Base-by-base conservation (phyloP, 2,888 invertebrate species). In the Drosophila affinis region DNA sequence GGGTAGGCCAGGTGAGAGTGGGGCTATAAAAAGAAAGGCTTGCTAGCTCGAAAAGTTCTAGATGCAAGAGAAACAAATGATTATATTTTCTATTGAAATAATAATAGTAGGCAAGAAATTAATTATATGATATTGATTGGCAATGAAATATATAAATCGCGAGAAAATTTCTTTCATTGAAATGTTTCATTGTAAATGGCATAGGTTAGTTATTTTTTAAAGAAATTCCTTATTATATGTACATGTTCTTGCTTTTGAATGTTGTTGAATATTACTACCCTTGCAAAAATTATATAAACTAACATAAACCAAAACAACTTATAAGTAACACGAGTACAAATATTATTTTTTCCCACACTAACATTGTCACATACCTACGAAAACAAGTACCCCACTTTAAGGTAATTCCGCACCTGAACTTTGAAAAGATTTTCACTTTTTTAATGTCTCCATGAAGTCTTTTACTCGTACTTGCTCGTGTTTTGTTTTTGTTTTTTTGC, bases 341-440 rank as follows among this genome's bases (percentile, higher is more conserved):
- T 39, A 39, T 7, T 39, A 14, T 39, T 39, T n/a, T n/a, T 39
- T 39, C n/a, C n/a, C 39, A 17, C 18, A 3, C 44, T 14, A 4
- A 14, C 17, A 17, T 10, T 32, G 32, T n/a, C 39, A 39, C 34
- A 29, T 9, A 29, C 9, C 9, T 29, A 29, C 14, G 7, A n/a
- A 39, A 39, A 39, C 39, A n/a, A 39, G 39, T n/a, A 7, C 14
- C 2, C 39, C 2, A n/a, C 46, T 32, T 7, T 17, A 12, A 9
- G n/a, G 34, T 3, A 6, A 72, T 12, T 55, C 54, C 65, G 64
- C 18, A n/a, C 54, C 74, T 73, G 65, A 44, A 27, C n/a, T 24
- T 47, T 24, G 48, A 54, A 53, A 24, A 45, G 75, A 81, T 71
- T 85, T 85, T 85, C 85, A 85, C 85, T 88, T 88, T 83, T 88